Evolutionary conservation across 2,888 invertebrate genomes (phyloP), one percentile per base, ranked within the genome.

Genomic region (Adelphocoris suturalis): DNA sequence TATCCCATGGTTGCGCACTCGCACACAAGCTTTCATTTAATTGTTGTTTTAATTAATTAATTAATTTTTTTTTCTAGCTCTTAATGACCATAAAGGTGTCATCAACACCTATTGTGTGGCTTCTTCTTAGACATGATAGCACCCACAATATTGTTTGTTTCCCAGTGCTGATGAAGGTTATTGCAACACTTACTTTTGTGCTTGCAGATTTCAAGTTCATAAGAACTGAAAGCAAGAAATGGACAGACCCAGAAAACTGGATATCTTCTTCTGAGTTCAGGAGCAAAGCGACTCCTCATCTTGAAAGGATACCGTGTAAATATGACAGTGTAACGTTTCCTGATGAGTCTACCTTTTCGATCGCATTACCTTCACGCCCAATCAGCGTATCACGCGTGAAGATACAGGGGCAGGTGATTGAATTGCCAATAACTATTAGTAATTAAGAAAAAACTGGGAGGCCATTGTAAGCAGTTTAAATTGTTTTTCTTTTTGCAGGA

Each of bases 241-340:
- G 92, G 92, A 28, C 82, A 9, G 91, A 91, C 89, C 91, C 92
- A 0, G 89, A 91, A 14, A 92, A 91, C 84, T 92, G 92, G 92
- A 86, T 86, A 12, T 46, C 78, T 37, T 16, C 46, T n/a, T 16
- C 46, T 7, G 28, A 27, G 3, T 84, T 85, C 4, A 48, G 75
- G 19, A 91, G 28, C 87, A 23, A 52, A 9, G 92, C 92, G 7
- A 91, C 91, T 47, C 92, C 92, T 2, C 91, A 92, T 76, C 52
- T 91, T 11, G 92, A 92, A 81, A 80, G 90, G 19, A 89, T 92
- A 28, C 92, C 92, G 0, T 92, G 92, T 23, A 28, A 16, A 5
- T 76, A 87, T 9, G 92, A 92, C 46, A 78, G 37, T 0, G 91
- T 91, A 1, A 48, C 52, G 3, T 92, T 92, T 76, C 90, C 91